Base-by-base conservation (phyloP, 2,888 invertebrate species). In the Drosophila merina region DNA sequence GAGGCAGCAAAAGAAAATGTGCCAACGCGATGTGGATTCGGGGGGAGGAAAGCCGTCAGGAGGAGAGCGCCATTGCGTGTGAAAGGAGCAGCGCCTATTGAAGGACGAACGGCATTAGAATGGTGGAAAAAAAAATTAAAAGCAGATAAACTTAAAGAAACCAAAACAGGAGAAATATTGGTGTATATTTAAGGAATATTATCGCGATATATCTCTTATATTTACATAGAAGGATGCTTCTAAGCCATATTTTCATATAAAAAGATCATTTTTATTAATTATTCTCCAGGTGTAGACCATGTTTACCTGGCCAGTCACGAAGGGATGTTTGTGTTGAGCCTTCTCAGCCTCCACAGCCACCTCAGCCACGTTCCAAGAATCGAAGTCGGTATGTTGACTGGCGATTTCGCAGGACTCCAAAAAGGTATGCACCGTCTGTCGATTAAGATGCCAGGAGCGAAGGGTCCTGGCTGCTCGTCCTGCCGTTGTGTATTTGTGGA, bases 81-180 rank as follows among this genome's bases (percentile, higher is more conserved):
- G 77, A 82, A 85, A 83, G 80, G 76, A 86, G 77, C 84, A 83
- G 81, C 80, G 86, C 57, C 81, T 86, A 71, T 80, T 83, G 86
- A 86, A 82, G 86, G 86, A 86, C 82, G 75, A 74, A 74, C 72
- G 70, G 57, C 77, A 86, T 80, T 77, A 79, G 82, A 77, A 86
- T 75, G 79, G 83, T 79, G 83, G 79, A 73, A 73, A 72, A n/a
- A n/a, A 75, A 62, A 57, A 48, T 25, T 38, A n/a, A 45, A 31
- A 44, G 45, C 36, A 12, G 26, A n/a, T 51, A 10, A 20, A 47
- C 26, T 59, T 26, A 20, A 38, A 57, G 36, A 44, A 44, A 44
- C 4, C 3, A 44, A 10, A 50, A 36, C n/a, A 3, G 9, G 1
- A 25, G 20, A 20, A 36, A 7, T 31, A 30, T 42, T 10, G 6